These are phyloP conservation scores for Saccostrea echinata DNA, from an alignment of 1,140 invertebrate species.

Conservation along the genomic window DNA sequence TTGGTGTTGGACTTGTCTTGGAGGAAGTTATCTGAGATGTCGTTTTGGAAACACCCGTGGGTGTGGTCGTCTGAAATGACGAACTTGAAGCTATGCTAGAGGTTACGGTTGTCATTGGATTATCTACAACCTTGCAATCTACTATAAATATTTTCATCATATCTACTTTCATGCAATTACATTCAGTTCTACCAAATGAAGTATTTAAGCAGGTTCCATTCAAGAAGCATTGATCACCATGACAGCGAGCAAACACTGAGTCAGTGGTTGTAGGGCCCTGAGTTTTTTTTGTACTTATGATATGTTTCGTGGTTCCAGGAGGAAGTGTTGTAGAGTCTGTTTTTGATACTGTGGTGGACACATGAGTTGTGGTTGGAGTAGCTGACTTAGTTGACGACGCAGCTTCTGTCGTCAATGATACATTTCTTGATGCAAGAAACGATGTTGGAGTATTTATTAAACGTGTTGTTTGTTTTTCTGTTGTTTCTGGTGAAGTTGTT, in stretches of 20 bases:
- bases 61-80: not conserved
- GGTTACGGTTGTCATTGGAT: not conserved
- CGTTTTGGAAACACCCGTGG: not conserved
- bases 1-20: not conserved
- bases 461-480: not conserved
- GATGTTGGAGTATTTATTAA: not conserved
- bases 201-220: constrained; percentile 26
- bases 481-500: not conserved
- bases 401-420: not conserved
- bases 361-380: not conserved
- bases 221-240: constrained; percentile 1
- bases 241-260: not conserved
- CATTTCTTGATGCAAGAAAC: not conserved
- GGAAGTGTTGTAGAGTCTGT: not conserved
- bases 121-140: not conserved
- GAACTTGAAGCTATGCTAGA: constrained; percentile 15
- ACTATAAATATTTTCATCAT: not conserved
- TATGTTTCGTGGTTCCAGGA: not conserved
- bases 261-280: not conserved
- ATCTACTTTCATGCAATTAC: constrained; percentile 11
- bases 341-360: not conserved
- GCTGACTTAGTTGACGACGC: not conserved
- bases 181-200: constrained; percentile 27
- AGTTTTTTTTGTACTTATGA: not conserved
- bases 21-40: not conserved